A percentile compares a stretch with the other conserved stretches of the same genome.
Evolutionary conservation across 2,888 invertebrate species (phyloP).

Genomic region (Latrodectus elegans): DNA sequence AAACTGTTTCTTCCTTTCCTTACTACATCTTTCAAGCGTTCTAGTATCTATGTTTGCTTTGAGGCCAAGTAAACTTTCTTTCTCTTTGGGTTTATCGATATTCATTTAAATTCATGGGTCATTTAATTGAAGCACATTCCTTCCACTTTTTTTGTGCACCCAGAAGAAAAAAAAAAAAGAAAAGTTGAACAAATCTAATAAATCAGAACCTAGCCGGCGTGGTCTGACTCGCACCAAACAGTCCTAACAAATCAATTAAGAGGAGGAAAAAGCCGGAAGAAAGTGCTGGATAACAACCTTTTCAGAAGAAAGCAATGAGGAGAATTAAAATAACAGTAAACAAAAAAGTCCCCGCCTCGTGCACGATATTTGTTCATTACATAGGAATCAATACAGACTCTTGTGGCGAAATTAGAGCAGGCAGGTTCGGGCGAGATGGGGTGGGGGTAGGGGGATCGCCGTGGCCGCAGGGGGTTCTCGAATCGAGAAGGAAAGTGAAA

Average conservation of each 20-base stretch:
- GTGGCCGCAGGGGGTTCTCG: constrained; percentile 34
- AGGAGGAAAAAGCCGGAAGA: constrained; percentile 27
- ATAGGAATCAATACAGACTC: constrained; percentile 14
- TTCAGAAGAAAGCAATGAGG: background rate
- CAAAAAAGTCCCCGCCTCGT: constrained; percentile 7
- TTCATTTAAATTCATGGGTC: no score
- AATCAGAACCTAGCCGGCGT: background rate
- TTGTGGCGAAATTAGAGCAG: constrained; percentile 37
- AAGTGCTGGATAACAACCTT: background rate
- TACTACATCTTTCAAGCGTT: no score
- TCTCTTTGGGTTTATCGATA: no score
- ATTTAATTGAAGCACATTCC: no score
- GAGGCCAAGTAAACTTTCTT: no score
- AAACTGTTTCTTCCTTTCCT: no score
- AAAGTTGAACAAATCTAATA: background rate
- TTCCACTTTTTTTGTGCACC: background rate
- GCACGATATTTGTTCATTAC: constrained; percentile 51
- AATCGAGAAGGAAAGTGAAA: constrained; percentile 54
- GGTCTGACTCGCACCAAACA: background rate
- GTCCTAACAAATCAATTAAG: constrained; percentile 36
- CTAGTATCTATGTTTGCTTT: no score
- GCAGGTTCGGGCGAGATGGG: constrained; percentile 21
- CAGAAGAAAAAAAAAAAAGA: background rate
- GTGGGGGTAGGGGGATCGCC: constrained; percentile 17
- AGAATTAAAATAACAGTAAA: constrained; percentile 22